Base-by-base conservation (phyloP, 1,140 invertebrate genomes). In the Diploscapter pachys region DNA sequence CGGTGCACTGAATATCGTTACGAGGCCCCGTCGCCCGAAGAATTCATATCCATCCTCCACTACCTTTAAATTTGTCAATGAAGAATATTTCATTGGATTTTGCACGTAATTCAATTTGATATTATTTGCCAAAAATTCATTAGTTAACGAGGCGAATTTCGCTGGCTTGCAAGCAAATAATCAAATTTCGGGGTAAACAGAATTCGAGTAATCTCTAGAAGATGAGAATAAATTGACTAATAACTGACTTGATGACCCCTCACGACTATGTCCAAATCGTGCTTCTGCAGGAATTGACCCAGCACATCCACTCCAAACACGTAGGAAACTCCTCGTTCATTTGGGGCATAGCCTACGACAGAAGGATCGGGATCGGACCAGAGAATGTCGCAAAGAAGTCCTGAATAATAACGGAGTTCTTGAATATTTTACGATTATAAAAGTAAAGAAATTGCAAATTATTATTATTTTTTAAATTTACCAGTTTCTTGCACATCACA, bases 251-350 rank as follows among this genome's bases (percentile, higher is more conserved):
- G 79, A 67, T 81, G 80, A 3, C 77, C 80, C 66, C 80, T 64
- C 64, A 81, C 84, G 63, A 85, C 83, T 53, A 85, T 79, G 80
- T 85, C 83, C 48, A 85, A 74, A 73, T 86, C 83, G 81, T 83
- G 80, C 74, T 85, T 84, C 63, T 80, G 74, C 6, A 85, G 69
- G 57, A 85, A 85, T 53, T 85, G 77, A 4, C 68, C 68, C 3
- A 85, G 73, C 5, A 85, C 83, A 74, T 85, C 83, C 8, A 77
- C 77, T 13, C 83, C 83, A 72, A 85, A 85, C 3, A 83, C 74
- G 86, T 96, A 97, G 77, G 93, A 94, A 63, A 98, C 95, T 61
- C 95, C 95, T 83, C 95, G 91, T 84, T 98, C 95, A 86, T 86
- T 85, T 50, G 84, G 79, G 5, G 79, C 84, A 84, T 84, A 85